Percentiles rank a stretch among this genome's conserved stretches.
These are phyloP conservation scores for Cylas formicarius DNA, from an alignment of 1,140 invertebrate genomes.

Conservation along the genomic window DNA sequence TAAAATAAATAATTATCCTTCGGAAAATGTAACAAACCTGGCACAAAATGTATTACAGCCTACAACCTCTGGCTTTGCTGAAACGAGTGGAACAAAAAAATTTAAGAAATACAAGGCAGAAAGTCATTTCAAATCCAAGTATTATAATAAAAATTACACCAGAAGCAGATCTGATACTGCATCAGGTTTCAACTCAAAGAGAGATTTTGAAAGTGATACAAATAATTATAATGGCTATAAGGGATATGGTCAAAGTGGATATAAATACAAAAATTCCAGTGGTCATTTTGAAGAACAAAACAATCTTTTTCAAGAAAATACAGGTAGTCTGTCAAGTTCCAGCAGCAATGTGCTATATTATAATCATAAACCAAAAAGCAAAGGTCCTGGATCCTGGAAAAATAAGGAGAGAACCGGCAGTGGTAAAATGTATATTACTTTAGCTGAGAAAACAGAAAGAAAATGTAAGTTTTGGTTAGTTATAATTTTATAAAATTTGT, in stretches of 20 bases:
- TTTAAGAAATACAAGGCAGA: slow-evolving; percentile 1
- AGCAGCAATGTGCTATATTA: neutral
- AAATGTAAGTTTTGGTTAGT: too few relatives aligned
- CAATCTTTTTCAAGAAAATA: too few relatives aligned
- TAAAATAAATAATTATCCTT: neutral
- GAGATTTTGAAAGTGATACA: neutral
- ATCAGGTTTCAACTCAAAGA: neutral
- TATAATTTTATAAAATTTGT: too few relatives aligned
- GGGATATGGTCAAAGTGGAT: slow-evolving; percentile 3
- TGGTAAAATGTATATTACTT: neutral
- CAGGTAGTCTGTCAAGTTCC: neutral
- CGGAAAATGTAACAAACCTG: neutral
- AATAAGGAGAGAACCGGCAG: neutral
- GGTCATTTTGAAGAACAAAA: too few relatives aligned
- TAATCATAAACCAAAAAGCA: slow-evolving; percentile 1
- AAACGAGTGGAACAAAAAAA: neutral
- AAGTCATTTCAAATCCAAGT: neutral
- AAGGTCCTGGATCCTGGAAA: neutral
- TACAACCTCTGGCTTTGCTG: slow-evolving; percentile 3
- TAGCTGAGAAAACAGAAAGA: too few relatives aligned
- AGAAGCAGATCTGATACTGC: neutral
- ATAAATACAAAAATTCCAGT: slow-evolving; percentile 3
- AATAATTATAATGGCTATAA: neutral
- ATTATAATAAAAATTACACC: neutral
- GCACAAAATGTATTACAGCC: neutral